These are phyloP conservation scores for Agrotis segetum DNA, from an alignment of 2,888 invertebrate genomes.

Conservation along the genomic window DNA sequence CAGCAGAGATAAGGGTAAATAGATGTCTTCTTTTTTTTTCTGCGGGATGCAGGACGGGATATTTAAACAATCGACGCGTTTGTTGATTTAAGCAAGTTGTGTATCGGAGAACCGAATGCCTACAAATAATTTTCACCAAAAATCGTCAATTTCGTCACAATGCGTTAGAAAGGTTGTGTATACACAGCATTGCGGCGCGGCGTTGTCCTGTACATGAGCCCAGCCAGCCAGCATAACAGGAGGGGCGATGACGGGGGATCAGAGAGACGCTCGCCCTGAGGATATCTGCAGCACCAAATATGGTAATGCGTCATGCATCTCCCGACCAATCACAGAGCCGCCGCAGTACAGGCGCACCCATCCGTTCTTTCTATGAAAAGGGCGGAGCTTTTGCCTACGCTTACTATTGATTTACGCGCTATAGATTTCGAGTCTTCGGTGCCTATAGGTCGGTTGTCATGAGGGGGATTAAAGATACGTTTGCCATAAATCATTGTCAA, in stretches of 20 bases:
- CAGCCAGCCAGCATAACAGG: not conserved
- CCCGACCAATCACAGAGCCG: conserved; percentile 17
- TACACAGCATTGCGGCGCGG: too few species aligned
- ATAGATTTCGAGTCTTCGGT: not conserved
- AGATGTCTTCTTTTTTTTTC: too few species aligned
- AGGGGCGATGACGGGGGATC: not conserved
- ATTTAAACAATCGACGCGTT: too few species aligned
- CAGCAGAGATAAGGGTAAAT: too few species aligned
- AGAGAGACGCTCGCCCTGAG: not conserved
- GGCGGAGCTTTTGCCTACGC: conserved; percentile 19
- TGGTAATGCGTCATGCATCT: conserved; percentile 17
- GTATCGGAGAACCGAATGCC: too few species aligned
- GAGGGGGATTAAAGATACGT: not conserved
- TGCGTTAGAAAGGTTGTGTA: too few species aligned
- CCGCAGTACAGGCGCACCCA: too few species aligned
- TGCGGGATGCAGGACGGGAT: too few species aligned
- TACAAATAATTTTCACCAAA: too few species aligned
- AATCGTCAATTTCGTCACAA: too few species aligned
- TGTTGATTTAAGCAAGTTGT: too few species aligned
- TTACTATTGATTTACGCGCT: not conserved
- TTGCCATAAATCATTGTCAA: not conserved
- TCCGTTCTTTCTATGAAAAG: conserved; percentile 20
- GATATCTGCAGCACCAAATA: conserved; percentile 7
- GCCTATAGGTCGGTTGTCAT: not conserved
- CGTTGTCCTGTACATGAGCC: too few species aligned